A percentile compares a stretch with the other conserved stretches of the same genome.
Conservation (phyloP, 2,797 vertebrate genomes). For the Acestrorhynchus altus region DNA sequence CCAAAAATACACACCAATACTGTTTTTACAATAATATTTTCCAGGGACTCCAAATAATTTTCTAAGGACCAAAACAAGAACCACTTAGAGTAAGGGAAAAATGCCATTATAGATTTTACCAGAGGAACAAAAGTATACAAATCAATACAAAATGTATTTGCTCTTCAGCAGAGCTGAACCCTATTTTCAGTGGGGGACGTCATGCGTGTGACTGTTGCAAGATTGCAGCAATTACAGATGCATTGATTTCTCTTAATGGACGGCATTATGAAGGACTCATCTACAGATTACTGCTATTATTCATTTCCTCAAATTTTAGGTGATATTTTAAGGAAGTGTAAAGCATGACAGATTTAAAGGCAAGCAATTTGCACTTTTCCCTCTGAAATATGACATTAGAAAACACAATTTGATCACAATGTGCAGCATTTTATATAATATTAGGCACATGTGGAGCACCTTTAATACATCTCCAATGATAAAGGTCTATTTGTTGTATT, state of each 20-base stretch:
- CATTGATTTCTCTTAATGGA: conserved; percentile 76
- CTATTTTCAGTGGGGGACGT: conserved; percentile 53
- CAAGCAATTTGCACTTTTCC: not conserved
- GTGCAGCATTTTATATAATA: not conserved
- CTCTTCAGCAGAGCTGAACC: conserved; percentile 68
- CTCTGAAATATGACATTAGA: not conserved
- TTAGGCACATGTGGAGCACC: not conserved
- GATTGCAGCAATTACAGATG: conserved; percentile 80
- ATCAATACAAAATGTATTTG: conserved; percentile 77
- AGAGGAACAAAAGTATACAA: conserved; percentile 76
- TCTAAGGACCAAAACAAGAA: conserved; percentile 42
- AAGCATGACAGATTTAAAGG: conserved; percentile 11
- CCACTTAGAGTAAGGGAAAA: conserved; percentile 73
- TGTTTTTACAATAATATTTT: conserved; percentile 41
- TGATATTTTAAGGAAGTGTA: conserved; percentile 40
- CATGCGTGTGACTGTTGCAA: conserved; percentile 65
- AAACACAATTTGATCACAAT: not conserved
- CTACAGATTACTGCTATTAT: conserved; percentile 72
- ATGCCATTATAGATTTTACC: conserved; percentile 82
- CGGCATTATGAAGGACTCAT: conserved; percentile 71
- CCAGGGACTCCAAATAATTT: conserved; percentile 29
- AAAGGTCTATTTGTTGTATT: not conserved
- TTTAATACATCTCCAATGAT: not conserved
- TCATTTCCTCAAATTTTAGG: conserved; percentile 50
- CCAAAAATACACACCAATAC: not conserved